Percentiles rank a stretch among this genome's conserved stretches.
phyloP scores from a whole-genome alignment of 2,888 invertebrate species.

The Camptogramma bilineatum region DNA sequence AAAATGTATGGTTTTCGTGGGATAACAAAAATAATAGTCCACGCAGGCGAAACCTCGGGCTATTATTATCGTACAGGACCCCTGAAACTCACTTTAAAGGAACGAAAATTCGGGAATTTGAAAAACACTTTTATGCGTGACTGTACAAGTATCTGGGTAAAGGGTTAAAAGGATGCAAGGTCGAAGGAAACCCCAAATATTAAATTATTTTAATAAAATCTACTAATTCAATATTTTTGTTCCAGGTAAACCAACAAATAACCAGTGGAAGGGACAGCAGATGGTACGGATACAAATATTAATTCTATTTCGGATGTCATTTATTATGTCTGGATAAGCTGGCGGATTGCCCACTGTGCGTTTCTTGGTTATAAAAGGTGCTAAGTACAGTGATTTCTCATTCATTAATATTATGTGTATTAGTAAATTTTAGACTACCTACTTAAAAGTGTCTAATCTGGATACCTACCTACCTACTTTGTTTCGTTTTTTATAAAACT shows the following conservation, averaged over 20 bases:
- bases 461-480: too few species aligned
- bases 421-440: too few species aligned
- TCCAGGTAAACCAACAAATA: conserved; percentile 56
- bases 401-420: conserved; percentile 11
- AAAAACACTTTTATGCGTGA: neutral
- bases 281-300: conserved; percentile 53
- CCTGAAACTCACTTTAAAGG: too few species aligned
- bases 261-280: conserved; percentile 40
- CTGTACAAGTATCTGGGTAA: neutral
- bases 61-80: too few species aligned
- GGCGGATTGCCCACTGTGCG: conserved; percentile 65
- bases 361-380: conserved; percentile 32
- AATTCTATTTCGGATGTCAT: conserved; percentile 64
- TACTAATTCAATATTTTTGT: conserved; percentile 46
- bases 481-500: too few species aligned
- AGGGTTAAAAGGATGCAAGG: neutral
- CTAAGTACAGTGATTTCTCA: conserved; percentile 4
- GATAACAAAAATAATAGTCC: too few species aligned
- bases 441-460: too few species aligned
- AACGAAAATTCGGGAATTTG: neutral
- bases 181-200: neutral
- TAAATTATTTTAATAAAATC: conserved; percentile 1
- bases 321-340: conserved; percentile 63
- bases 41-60: too few species aligned
- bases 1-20: too few species aligned